Conservation (phyloP, 2,797 vertebrate species). For the Petrocephalus sullivani region DNA sequence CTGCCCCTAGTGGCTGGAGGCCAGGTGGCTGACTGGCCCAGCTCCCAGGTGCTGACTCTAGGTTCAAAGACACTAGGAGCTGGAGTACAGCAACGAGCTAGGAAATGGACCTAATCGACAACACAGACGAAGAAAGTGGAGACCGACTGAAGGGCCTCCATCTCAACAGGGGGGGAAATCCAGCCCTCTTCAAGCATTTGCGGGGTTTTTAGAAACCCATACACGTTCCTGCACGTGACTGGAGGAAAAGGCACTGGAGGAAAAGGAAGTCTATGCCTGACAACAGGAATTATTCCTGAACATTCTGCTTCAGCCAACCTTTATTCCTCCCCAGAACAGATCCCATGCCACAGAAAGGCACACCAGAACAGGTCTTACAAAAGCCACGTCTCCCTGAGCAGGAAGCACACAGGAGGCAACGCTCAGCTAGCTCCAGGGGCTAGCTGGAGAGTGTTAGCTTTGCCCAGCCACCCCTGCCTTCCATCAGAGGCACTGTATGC, state of each 20-base stretch:
- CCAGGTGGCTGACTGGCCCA: not conserved
- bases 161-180: not conserved
- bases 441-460: constrained; percentile 20
- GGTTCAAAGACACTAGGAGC: not conserved
- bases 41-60: not conserved
- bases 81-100: not conserved
- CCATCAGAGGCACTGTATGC: constrained; percentile 49
- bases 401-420: not conserved
- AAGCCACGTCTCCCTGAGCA: not conserved
- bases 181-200: not conserved
- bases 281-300: not conserved
- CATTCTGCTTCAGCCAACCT: not conserved
- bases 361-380: not conserved
- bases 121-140: not conserved
- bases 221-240: not conserved
- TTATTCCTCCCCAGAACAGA: not conserved
- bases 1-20: not conserved
- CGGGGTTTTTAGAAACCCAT: not conserved
- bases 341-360: not conserved
- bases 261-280: not conserved
- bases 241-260: not conserved
- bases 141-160: not conserved
- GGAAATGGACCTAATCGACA: not conserved
- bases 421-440: not conserved
- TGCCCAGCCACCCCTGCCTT: constrained; percentile 43